Evolutionary conservation across 2,113 vertebrate species (phyloP).

Genomic region (Gopherus flavomarginatus): DNA sequence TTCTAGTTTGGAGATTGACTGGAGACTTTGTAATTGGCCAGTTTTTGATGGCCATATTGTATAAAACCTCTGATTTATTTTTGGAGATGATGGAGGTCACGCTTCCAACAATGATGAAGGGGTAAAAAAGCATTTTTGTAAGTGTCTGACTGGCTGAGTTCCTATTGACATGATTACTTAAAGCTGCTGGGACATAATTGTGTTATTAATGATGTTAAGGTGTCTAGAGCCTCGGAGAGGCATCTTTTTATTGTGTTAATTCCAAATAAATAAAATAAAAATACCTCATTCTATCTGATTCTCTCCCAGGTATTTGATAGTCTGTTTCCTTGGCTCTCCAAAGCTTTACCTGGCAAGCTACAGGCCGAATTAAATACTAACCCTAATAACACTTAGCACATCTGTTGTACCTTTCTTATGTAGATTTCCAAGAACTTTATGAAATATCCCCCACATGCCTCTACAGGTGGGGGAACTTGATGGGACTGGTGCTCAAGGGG

Average conservation of each 20-base stretch:
- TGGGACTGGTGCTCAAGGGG: background rate
- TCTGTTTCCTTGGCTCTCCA: background rate
- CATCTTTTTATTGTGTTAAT: background rate
- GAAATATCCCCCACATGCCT: background rate
- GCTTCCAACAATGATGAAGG: accelerated
- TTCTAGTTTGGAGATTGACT: background rate
- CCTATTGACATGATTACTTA: background rate
- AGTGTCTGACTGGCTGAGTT: background rate
- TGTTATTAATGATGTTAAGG: background rate
- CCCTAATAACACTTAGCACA: background rate
- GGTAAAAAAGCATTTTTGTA: background rate
- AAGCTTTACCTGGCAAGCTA: background rate
- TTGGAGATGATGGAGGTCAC: background rate
- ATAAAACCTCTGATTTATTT: background rate
- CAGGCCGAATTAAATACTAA: background rate
- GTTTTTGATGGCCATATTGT: background rate
- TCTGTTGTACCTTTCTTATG: background rate
- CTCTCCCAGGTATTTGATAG: background rate
- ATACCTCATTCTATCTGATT: background rate
- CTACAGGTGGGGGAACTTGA: background rate
- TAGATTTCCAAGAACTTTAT: constrained; percentile 5
- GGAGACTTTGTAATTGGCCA: background rate
- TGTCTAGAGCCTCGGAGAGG: accelerated
- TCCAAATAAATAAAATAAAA: background rate
- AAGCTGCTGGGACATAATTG: background rate